Conservation (phyloP, 2,888 invertebrate species). For the Drosophila tanythrix region DNA sequence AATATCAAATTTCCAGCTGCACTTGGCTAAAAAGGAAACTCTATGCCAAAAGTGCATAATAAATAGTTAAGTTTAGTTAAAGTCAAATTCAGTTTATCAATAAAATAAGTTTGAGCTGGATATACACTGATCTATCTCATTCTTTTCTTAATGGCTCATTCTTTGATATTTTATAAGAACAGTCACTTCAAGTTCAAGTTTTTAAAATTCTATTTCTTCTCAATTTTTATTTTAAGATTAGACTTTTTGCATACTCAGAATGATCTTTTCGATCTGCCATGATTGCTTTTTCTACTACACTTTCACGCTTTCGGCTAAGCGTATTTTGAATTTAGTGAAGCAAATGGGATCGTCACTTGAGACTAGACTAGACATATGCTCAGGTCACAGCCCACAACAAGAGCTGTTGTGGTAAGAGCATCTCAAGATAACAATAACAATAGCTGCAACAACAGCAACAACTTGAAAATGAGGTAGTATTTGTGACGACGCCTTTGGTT, state of each 20-base stretch:
- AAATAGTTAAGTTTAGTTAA: too few relatives aligned
- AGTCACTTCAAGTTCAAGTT: too few relatives aligned
- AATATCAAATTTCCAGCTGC: too few relatives aligned
- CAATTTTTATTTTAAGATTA: too few relatives aligned
- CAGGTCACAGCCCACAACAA: slow-evolving; percentile 25
- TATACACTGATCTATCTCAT: too few relatives aligned
- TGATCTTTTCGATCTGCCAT: background rate
- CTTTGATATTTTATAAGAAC: too few relatives aligned
- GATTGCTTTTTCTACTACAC: background rate
- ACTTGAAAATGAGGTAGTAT: slow-evolving; percentile 13
- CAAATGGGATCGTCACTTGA: slow-evolving; percentile 41
- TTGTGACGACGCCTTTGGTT: slow-evolving; percentile 20
- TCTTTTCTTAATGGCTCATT: too few relatives aligned
- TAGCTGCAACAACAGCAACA: background rate
- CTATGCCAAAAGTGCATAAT: too few relatives aligned
- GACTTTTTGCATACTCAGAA: background rate
- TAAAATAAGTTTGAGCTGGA: fast-evolving
- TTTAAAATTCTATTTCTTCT: too few relatives aligned
- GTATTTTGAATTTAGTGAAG: slow-evolving; percentile 15
- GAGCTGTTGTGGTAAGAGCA: slow-evolving; percentile 7
- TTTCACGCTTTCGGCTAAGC: background rate
- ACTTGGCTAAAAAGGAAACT: too few relatives aligned
- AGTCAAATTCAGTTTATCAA: too few relatives aligned
- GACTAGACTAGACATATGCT: slow-evolving; percentile 24
- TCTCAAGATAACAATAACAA: slow-evolving; percentile 8